Conservation (phyloP, 2,113 vertebrate species). For the Peucedramus taeniatus region DNA sequence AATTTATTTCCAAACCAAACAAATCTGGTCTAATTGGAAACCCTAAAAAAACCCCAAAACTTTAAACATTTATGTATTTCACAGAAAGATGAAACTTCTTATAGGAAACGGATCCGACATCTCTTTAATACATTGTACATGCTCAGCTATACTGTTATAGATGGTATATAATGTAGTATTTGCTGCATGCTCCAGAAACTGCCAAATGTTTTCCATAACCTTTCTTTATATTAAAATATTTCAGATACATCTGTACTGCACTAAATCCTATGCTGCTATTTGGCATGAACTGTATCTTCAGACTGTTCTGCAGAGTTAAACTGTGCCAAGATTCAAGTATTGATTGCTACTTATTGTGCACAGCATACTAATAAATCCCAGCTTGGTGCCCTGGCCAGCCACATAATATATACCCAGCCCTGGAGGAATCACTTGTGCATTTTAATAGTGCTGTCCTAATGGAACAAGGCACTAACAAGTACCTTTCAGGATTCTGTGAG, state of each 20-base stretch:
- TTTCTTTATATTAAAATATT: constrained; percentile 12
- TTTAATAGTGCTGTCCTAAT: neutral
- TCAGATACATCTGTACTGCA: constrained; percentile 15
- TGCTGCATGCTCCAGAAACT: neutral
- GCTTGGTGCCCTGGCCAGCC: neutral
- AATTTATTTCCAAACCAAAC: neutral
- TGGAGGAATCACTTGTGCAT: neutral
- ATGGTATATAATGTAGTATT: neutral
- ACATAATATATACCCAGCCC: neutral
- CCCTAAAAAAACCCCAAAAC: neutral
- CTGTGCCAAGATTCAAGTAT: constrained; percentile 32
- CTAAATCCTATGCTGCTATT: constrained; percentile 14
- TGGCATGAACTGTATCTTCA: constrained; percentile 6
- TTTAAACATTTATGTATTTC: neutral
- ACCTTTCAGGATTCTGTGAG: neutral
- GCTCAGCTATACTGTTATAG: neutral
- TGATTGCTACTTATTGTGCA: constrained; percentile 28
- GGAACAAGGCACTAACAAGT: neutral
- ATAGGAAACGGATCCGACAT: neutral
- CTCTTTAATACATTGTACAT: neutral
- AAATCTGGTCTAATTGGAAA: neutral
- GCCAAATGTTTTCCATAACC: constrained; percentile 25
- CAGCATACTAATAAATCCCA: constrained; percentile 22
- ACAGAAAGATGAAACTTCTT: neutral
- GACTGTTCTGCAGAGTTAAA: constrained; percentile 1